Conservation (phyloP, 2,113 vertebrate species). For the Phyllopteryx taeniolatus region DNA sequence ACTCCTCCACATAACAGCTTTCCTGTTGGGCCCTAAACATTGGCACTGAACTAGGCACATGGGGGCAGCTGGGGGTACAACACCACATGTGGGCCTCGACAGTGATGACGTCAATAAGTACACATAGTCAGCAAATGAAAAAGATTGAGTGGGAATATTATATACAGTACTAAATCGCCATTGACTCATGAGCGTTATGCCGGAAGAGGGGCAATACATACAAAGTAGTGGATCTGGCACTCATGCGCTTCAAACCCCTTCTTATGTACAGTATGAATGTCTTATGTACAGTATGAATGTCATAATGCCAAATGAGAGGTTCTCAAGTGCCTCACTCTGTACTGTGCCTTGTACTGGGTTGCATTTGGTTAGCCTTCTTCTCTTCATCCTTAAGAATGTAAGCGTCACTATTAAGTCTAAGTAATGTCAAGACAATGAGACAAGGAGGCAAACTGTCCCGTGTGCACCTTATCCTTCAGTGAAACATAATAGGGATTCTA, state of each 20-base stretch:
- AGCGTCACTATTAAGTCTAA: neutral
- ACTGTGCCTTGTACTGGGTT: conserved; percentile 69
- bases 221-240: neutral
- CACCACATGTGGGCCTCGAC: neutral
- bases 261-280: conserved; percentile 56
- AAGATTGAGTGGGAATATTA: neutral
- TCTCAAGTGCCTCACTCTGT: conserved; percentile 73
- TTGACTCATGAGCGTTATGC: neutral
- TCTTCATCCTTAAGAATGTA: conserved; percentile 7
- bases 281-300: conserved; percentile 57
- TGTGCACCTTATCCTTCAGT: conserved; percentile 41
- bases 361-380: conserved; percentile 66
- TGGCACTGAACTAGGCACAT: neutral
- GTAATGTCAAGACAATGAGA: conserved; percentile 13
- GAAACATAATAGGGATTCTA: conserved; percentile 48
- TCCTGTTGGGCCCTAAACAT: neutral
- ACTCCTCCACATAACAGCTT: conserved; percentile 58
- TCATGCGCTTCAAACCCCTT: conserved; percentile 36
- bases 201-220: neutral
- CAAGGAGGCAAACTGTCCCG: conserved; percentile 25
- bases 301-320: conserved; percentile 65
- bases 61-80: neutral
- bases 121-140: neutral
- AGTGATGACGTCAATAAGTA: neutral
- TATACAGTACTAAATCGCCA: neutral